phyloP scores from a whole-genome alignment of 2,113 vertebrate species.

The Cavia porcellus region DNA sequence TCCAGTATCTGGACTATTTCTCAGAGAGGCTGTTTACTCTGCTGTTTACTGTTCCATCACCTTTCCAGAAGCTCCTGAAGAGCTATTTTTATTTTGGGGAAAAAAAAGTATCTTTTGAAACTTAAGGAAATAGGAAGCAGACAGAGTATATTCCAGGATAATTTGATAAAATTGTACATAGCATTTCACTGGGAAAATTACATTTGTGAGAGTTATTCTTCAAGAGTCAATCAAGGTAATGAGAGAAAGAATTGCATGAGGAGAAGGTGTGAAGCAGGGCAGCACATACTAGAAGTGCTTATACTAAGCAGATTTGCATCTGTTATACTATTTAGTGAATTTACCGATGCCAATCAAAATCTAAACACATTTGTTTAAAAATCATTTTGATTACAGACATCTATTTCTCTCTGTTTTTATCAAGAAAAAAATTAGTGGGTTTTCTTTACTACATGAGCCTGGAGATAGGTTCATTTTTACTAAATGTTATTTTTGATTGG shows the following conservation, averaged over 20 bases:
- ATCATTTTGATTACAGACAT: constrained; percentile 32
- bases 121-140: neutral
- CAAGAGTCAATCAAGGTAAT: constrained; percentile 30
- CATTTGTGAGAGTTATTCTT: constrained; percentile 38
- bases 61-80: too few relatives aligned
- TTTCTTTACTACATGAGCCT: constrained; percentile 23
- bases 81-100: neutral
- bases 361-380: constrained; percentile 44
- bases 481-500: constrained; percentile 53
- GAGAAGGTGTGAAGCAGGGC: neutral
- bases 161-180: constrained; percentile 28
- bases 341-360: constrained; percentile 21
- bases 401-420: constrained; percentile 51
- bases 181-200: constrained; percentile 6
- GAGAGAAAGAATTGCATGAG: neutral
- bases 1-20: too few relatives aligned
- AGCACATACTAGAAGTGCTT: neutral
- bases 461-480: constrained; percentile 35
- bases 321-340: neutral
- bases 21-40: too few relatives aligned
- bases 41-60: too few relatives aligned
- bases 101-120: constrained; percentile 20
- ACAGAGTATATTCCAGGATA: neutral
- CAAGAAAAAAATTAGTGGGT: neutral
- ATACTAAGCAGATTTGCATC: neutral